Evolutionary conservation across 2,888 invertebrate species (phyloP).

Genomic region (Acholoe squamosa): DNA sequence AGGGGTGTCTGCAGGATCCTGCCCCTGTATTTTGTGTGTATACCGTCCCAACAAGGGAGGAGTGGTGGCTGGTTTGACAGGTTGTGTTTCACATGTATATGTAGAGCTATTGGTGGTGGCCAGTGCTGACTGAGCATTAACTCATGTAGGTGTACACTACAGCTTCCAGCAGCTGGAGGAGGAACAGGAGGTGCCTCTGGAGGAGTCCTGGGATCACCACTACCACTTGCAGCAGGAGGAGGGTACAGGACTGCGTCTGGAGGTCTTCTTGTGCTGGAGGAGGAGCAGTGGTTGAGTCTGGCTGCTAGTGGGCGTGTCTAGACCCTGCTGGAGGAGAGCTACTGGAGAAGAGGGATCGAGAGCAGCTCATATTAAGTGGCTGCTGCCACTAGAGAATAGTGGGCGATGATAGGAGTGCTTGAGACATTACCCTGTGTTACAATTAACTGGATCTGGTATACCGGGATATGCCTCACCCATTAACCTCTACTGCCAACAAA

Average conservation of each 20-base stretch:
- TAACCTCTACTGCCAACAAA: too few species aligned
- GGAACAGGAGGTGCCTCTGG: neutral
- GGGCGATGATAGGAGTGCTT: conserved; percentile 25
- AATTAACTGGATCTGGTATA: neutral
- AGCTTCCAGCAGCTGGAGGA: neutral
- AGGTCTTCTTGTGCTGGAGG: conserved; percentile 4
- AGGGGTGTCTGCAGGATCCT: neutral
- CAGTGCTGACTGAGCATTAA: neutral
- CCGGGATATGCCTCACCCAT: too few species aligned
- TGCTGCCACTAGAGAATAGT: neutral
- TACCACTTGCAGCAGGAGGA: neutral
- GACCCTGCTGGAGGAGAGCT: neutral
- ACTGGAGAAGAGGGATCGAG: neutral
- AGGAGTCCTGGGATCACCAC: neutral
- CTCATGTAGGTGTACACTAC: neutral
- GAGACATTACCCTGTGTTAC: neutral
- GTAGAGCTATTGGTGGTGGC: neutral
- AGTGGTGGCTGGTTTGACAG: neutral
- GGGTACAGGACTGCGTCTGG: neutral
- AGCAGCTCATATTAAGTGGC: neutral
- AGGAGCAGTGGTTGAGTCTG: neutral
- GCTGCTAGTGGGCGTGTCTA: neutral
- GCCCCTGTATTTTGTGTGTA: neutral
- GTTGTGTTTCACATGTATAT: neutral
- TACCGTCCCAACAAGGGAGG: conserved; percentile 14